A percentile compares a stretch with the other conserved stretches of the same genome.
phyloP scores from a whole-genome alignment of 1,140 invertebrate species.

The Eueides isabella region DNA sequence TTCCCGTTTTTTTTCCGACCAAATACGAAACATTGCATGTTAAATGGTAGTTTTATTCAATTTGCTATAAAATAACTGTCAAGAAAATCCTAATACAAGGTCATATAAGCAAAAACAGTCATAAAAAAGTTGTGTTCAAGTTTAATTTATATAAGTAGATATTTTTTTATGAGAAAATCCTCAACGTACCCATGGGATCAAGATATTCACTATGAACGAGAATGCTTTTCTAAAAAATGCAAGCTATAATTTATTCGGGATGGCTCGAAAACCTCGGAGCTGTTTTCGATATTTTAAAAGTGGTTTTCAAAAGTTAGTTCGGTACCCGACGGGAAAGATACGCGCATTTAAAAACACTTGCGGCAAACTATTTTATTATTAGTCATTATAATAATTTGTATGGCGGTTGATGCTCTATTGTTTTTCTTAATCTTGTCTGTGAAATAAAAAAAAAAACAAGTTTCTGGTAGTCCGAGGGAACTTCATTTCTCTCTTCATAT shows the following conservation, averaged over 20 bases:
- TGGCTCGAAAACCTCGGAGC: not conserved
- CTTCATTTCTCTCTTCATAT: too few relatives aligned
- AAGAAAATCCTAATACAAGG: not conserved
- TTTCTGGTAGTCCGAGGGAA: too few relatives aligned
- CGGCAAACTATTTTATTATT: not conserved
- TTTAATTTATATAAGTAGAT: slow-evolving; percentile 11
- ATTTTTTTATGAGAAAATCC: not conserved
- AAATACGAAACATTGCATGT: not conserved
- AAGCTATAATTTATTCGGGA: slow-evolving; percentile 10
- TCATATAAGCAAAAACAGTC: not conserved
- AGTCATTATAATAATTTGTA: not conserved
- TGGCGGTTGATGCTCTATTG: not conserved
- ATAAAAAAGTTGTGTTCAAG: not conserved
- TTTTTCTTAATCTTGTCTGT: not conserved
- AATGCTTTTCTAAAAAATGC: not conserved
- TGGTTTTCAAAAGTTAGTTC: not conserved
- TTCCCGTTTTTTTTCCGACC: too few relatives aligned
- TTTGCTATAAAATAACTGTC: not conserved
- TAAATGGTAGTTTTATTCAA: not conserved
- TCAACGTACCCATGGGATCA: not conserved
- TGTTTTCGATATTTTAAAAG: slow-evolving; percentile 5
- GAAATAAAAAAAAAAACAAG: not conserved
- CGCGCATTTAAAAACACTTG: not conserved
- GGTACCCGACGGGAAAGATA: not conserved
- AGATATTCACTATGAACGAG: not conserved